These are phyloP conservation scores for Ellobium chinense DNA, from an alignment of 2,888 invertebrate genomes.

Conservation along the genomic window DNA sequence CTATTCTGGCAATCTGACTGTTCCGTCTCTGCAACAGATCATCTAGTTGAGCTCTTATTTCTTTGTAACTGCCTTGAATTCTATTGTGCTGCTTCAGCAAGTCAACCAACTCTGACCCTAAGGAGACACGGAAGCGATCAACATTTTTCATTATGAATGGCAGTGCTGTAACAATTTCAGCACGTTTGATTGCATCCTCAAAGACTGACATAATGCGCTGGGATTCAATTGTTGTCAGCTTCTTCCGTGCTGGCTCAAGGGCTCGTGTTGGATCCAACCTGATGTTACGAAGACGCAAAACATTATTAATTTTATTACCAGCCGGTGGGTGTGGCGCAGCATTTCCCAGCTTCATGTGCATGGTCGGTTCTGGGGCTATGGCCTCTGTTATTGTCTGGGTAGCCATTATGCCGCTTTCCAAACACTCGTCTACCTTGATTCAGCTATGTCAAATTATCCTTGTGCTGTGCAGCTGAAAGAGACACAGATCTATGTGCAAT, in stretches of 20 bases:
- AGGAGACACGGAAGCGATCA: constrained; percentile 69
- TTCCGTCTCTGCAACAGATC: constrained; percentile 54
- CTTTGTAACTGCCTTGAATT: constrained; percentile 70
- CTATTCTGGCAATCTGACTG: constrained; percentile 13
- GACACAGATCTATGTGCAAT: too few species aligned
- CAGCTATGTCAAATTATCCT: too few species aligned
- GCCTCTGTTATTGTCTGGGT: constrained; percentile 44
- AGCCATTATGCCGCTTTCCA: constrained; percentile 33
- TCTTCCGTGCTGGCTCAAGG: constrained; percentile 77
- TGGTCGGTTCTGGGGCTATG: constrained; percentile 60
- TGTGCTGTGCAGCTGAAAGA: too few species aligned
- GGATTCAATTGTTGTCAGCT: constrained; percentile 77
- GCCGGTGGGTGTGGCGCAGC: constrained; percentile 43
- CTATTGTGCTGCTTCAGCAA: constrained; percentile 71
- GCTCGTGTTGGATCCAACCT: constrained; percentile 75
- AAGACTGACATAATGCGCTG: constrained; percentile 78
- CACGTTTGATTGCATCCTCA: constrained; percentile 73
- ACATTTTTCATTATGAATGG: constrained; percentile 73
- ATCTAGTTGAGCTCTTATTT: constrained; percentile 66
- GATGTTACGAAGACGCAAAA: constrained; percentile 46
- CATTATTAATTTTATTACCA: constrained; percentile 47
- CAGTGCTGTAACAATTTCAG: constrained; percentile 71
- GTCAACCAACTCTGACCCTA: constrained; percentile 72
- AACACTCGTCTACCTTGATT: too few species aligned
- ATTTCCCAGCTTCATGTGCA: constrained; percentile 63